Base-by-base conservation (phyloP, 2,888 invertebrate species). In the Xiphydria camelus region DNA sequence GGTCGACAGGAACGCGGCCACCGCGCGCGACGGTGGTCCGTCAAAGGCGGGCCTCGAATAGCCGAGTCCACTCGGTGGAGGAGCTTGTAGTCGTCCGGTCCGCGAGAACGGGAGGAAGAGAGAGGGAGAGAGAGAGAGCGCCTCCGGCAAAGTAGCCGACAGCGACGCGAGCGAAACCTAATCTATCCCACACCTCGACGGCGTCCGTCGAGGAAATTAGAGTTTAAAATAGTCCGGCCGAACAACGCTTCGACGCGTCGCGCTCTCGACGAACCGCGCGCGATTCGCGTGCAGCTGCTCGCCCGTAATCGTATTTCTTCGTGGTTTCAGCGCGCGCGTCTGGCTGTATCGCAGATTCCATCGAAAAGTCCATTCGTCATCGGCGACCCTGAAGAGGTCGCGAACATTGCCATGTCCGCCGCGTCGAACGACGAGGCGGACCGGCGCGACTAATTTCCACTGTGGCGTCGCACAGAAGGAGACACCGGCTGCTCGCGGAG, bases 381-480 rank as follows among this genome's bases (percentile, higher is more conserved):
- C n/a, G n/a, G n/a, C n/a, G 23, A 23, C 7, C 7, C 23, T 6
- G 23, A n/a, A 6, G n/a, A n/a, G n/a, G n/a, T 6, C n/a, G 6
- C n/a, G 23, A n/a, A 23, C 6, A 23, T 23, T 23, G n/a, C n/a
- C 7, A 23, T 23, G n/a, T 7, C n/a, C 23, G 23, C n/a, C 6
- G 7, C 7, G n/a, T n/a, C n/a, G n/a, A n/a, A n/a, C n/a, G n/a
- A n/a, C n/a, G n/a, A n/a, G 9, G 6, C 6, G 19, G 34, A n/a
- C 17, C 19, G 18, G 17, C 9, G 5, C 12, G 29, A 42, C 12
- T 41, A 31, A 26, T 43, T n/a, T n/a, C n/a, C 61, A 68, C 61
- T 60, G 70, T 73, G 72, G 73, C 71, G 67, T 66, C 70, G 53
- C 66, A 66, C 62, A n/a, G n/a, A n/a, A 55, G 65, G 55, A 69